These are phyloP conservation scores for Adelognathus sp. DNA, from an alignment of 2,888 invertebrate genomes.

Conservation along the genomic window DNA sequence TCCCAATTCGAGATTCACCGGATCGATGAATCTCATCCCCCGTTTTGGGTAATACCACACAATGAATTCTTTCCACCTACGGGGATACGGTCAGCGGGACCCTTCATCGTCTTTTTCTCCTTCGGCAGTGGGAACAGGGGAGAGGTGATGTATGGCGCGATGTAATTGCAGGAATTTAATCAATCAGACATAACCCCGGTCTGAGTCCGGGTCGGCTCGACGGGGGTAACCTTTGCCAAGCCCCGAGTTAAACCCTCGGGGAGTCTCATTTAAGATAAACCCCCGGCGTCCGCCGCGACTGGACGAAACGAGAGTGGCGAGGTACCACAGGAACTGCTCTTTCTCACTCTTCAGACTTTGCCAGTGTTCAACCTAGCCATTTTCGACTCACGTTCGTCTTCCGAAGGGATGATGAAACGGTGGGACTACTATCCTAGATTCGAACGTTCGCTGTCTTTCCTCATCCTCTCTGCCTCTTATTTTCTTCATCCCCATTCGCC, in stretches of 20 bases:
- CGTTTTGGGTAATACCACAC: not conserved
- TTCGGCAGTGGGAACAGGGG: not conserved
- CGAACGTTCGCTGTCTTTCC: slow-evolving; percentile 21
- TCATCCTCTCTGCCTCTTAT: slow-evolving; percentile 43
- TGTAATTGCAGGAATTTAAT: slow-evolving; percentile 79
- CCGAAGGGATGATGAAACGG: slow-evolving; percentile 70
- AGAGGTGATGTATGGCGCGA: slow-evolving; percentile 73
- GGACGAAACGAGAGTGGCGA: slow-evolving; percentile 55
- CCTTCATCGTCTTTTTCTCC: slow-evolving; percentile 32
- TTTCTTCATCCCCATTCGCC: slow-evolving; percentile 32
- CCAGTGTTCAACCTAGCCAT: slow-evolving; percentile 33
- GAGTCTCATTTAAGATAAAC: slow-evolving; percentile 75
- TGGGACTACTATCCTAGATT: slow-evolving; percentile 73
- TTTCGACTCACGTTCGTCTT: slow-evolving; percentile 38
- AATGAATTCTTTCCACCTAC: slow-evolving; percentile 10
- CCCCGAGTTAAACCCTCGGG: slow-evolving; percentile 71
- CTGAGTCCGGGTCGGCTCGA: slow-evolving; percentile 58
- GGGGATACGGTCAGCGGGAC: slow-evolving; percentile 28
- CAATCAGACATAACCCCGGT: slow-evolving; percentile 75
- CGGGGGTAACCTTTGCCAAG: slow-evolving; percentile 69
- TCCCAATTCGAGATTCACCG: slow-evolving; percentile 12
- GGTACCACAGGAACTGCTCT: slow-evolving; percentile 43
- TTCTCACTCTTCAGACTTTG: slow-evolving; percentile 28
- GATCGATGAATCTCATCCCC: slow-evolving; percentile 22
- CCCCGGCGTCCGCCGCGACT: slow-evolving; percentile 51